Conservation (phyloP, 2,888 invertebrate genomes). For the Tetanocera ferruginea region DNA sequence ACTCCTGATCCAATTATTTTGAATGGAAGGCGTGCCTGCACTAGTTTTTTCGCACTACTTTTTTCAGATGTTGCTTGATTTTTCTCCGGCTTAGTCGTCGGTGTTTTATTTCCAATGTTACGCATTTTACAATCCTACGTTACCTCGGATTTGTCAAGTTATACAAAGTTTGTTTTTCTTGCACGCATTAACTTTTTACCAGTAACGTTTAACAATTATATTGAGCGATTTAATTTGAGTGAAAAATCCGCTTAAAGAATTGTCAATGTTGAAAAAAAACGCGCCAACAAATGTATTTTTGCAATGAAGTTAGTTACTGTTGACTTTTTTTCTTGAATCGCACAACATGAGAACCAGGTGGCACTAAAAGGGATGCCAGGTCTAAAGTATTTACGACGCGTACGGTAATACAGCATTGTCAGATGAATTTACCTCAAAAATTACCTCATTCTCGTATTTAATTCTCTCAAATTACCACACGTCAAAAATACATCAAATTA, state of each 20-base stretch:
- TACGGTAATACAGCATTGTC: too few relatives aligned
- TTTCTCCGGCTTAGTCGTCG: constrained; percentile 8
- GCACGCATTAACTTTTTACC: neutral
- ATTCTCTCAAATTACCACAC: too few relatives aligned
- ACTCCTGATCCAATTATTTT: constrained; percentile 65
- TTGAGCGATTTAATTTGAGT: neutral
- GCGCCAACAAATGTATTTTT: constrained; percentile 16
- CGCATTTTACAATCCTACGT: constrained; percentile 13
- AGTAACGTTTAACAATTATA: neutral
- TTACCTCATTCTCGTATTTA: too few relatives aligned
- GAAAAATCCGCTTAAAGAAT: constrained; percentile 1
- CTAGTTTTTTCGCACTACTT: constrained; percentile 72
- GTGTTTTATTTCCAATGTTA: constrained; percentile 20
- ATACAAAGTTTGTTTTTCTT: neutral
- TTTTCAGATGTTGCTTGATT: constrained; percentile 40
- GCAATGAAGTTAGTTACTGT: constrained; percentile 3
- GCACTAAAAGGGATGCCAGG: neutral
- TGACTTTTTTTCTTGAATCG: neutral
- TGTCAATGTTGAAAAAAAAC: constrained; percentile 16
- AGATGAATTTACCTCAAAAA: neutral
- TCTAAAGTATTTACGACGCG: neutral
- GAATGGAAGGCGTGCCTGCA: constrained; percentile 76
- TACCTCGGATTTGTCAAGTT: neutral
- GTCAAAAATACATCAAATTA: too few relatives aligned
- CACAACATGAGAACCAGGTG: neutral